Percentiles rank a stretch among this genome's conserved stretches.
phyloP scores from a whole-genome alignment of 2,797 vertebrate species.

The Echeneis naucrates region DNA sequence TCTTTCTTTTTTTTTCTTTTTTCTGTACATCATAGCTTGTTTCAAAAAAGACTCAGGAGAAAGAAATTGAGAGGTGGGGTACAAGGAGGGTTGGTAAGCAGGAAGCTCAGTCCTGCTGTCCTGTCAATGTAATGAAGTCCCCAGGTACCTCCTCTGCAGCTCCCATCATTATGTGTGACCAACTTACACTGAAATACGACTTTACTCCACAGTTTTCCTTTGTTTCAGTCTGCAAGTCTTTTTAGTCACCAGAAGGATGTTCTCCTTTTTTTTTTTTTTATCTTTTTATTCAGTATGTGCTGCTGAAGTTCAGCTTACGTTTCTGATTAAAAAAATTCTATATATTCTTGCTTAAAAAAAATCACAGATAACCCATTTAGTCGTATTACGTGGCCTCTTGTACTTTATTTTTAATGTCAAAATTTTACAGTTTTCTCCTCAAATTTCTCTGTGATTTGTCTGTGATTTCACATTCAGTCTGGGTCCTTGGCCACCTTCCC shows the following conservation, averaged over 20 bases:
- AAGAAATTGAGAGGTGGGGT: conserved; percentile 32
- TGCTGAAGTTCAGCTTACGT: conserved; percentile 19
- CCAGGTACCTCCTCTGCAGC: conserved; percentile 74
- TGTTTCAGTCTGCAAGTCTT: conserved; percentile 49
- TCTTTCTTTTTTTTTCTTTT: neutral
- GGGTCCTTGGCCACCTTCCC: neutral
- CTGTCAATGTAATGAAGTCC: conserved; percentile 83
- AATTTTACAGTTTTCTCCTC: conserved; percentile 1
- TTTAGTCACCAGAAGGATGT: conserved; percentile 39
- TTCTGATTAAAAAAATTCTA: conserved; percentile 19
- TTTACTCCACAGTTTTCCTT: conserved; percentile 52
- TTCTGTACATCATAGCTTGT: conserved; percentile 6
- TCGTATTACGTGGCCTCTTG: neutral
- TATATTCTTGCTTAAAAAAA: neutral
- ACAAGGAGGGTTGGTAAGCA: conserved; percentile 39
- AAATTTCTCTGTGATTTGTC: neutral
- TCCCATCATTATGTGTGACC: conserved; percentile 76
- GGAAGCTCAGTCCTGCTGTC: conserved; percentile 58
- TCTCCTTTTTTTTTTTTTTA: conserved; percentile 16
- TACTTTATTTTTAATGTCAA: neutral
- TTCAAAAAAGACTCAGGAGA: conserved; percentile 30
- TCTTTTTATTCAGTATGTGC: conserved; percentile 6
- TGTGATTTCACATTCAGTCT: conserved; percentile 6
- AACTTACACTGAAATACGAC: conserved; percentile 67
- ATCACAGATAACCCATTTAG: neutral